phyloP scores from a whole-genome alignment of 1,140 invertebrate species.

The Archegozetes longisetosus region DNA sequence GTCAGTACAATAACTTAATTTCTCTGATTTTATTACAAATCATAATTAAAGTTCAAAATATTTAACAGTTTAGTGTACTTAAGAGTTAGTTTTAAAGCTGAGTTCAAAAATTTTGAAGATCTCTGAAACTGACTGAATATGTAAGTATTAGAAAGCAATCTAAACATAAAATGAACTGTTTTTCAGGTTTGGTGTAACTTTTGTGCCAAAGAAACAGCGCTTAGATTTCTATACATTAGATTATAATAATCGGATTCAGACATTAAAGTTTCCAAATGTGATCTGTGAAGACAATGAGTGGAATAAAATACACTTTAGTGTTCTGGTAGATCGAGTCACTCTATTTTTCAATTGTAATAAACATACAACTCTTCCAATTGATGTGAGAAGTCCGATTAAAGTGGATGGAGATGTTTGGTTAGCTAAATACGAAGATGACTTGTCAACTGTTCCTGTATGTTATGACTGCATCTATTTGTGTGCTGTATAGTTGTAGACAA shows the following conservation, averaged over 20 bases:
- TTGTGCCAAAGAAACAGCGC: constrained; percentile 43
- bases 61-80: no score
- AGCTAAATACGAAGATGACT: constrained; percentile 38
- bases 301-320: constrained; percentile 62
- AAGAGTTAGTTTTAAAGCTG: no score
- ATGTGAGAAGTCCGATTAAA: constrained; percentile 42
- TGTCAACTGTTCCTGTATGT: constrained; percentile 44
- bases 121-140: no score
- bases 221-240: constrained; percentile 45
- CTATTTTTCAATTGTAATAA: constrained; percentile 52
- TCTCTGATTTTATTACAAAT: neutral
- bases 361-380: constrained; percentile 31
- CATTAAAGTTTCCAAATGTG: constrained; percentile 38
- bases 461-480: neutral
- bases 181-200: constrained; percentile 38
- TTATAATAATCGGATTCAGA: constrained; percentile 41
- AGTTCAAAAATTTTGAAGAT: no score
- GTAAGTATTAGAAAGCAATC: no score
- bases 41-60: neutral
- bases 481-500: constrained; percentile 4
- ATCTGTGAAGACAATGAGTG: constrained; percentile 52
- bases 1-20: constrained; percentile 27
- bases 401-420: constrained; percentile 47
- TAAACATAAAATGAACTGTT: no score
- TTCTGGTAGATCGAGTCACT: constrained; percentile 44